phyloP scores from a whole-genome alignment of 2,113 vertebrate species.

The Poecilia latipinna region DNA sequence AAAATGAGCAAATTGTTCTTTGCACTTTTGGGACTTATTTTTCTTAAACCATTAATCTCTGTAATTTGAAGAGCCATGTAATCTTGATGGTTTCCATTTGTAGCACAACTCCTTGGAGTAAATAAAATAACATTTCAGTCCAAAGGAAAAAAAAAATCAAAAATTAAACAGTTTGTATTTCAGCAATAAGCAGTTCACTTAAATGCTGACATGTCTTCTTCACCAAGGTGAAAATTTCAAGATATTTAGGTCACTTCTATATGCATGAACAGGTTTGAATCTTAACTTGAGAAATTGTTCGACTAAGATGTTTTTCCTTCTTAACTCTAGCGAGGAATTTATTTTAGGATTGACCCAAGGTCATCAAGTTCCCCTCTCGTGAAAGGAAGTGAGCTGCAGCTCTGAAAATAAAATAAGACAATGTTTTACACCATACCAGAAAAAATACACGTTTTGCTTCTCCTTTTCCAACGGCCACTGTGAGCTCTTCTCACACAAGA shows the following conservation, averaged over 20 bases:
- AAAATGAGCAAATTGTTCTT: constrained; percentile 55
- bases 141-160: background rate
- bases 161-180: too few relatives aligned
- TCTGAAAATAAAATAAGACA: constrained; percentile 12
- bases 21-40: constrained; percentile 19
- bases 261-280: background rate
- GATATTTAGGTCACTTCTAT: background rate
- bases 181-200: background rate
- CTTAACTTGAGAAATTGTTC: background rate
- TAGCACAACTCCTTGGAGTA: constrained; percentile 19
- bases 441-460: background rate
- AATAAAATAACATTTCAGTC: background rate
- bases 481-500: background rate
- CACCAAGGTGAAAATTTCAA: background rate
- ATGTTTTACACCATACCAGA: constrained; percentile 6
- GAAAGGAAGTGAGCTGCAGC: constrained; percentile 42
- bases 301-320: background rate
- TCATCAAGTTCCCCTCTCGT: constrained; percentile 12
- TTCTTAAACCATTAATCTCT: constrained; percentile 35
- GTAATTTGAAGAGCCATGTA: constrained; percentile 12
- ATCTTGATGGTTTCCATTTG: constrained; percentile 9
- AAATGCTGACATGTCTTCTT: background rate
- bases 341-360: constrained; percentile 37
- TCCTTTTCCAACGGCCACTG: background rate
- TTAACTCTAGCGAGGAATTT: constrained; percentile 19